Evolutionary conservation across 2,797 vertebrate genomes (phyloP).

Genomic region (Phrynocephalus guinanensis): DNA sequence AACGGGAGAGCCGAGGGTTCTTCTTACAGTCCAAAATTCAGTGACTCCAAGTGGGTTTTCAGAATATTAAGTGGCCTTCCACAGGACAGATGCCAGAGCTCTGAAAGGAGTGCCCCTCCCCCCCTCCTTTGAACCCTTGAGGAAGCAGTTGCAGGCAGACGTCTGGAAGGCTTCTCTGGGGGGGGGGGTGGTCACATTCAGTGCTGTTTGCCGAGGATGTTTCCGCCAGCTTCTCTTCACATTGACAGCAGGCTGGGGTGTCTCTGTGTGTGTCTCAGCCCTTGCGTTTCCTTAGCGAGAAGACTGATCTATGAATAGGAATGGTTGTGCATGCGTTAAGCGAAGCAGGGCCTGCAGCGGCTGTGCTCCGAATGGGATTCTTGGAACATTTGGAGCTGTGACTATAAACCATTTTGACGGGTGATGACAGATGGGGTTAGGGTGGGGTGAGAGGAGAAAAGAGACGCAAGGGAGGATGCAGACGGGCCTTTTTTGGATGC

Average conservation of each 20-base stretch:
- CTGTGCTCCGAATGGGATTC: neutral
- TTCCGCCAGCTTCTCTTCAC: neutral
- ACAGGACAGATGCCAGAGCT: neutral
- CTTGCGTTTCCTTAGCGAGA: conserved; percentile 1
- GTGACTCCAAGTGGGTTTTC: neutral
- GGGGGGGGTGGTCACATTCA: neutral
- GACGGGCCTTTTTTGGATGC: neutral
- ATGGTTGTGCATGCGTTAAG: neutral
- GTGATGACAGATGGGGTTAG: neutral
- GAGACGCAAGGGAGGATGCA: neutral
- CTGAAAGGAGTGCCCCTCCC: neutral
- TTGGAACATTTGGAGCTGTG: neutral
- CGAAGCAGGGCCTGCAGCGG: conserved; percentile 1
- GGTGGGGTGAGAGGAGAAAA: neutral
- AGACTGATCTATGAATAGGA: conserved; percentile 14
- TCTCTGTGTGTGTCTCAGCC: neutral
- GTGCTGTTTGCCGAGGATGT: neutral
- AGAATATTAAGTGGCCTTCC: neutral
- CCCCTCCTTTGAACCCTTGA: neutral
- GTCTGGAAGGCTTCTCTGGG: neutral
- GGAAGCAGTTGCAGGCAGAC: neutral
- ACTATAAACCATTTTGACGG: conserved; percentile 1
- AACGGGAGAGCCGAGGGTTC: too few relatives aligned
- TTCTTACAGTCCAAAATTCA: too few relatives aligned
- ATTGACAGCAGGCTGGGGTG: neutral